Base-by-base conservation (phyloP, 2,113 vertebrate species). In the Heterotis niloticus region DNA sequence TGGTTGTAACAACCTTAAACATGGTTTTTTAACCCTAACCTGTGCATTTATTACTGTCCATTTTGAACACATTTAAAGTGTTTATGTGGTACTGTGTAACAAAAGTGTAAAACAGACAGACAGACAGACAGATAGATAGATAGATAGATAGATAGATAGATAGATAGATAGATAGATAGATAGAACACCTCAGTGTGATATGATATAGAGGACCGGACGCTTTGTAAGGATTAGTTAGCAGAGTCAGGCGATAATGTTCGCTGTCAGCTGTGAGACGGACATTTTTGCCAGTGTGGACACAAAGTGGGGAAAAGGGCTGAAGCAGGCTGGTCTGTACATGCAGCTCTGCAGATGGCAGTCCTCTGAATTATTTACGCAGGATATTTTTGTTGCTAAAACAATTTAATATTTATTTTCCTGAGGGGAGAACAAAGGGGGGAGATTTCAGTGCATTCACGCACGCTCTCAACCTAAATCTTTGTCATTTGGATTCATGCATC, bases 321-420 rank as follows among this genome's bases (percentile, higher is more conserved):
- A 72, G 69, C 44, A 13, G 1, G 29, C 44, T 72, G 23, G 23
- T 4, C 75, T 66, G 18, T 52, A 66, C 52, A 59, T 64, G 17
- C n/a, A 65, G 10, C 68, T 34, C 76, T 51, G 52, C 76, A 78
- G 76, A 78, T 60, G 52, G 65, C 24, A 69, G 65, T 69, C 54
- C 52, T 44, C 54, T 78, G 66, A 78, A 78, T 78, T 68, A 78
- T 78, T 78, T 78, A 78, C 64, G 51, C 23, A 67, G 52, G 64
- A 59, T 57, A 68, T 77, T 77, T 77, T 24, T 77, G 64, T 18
- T 26, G 2, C 64, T 28, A 57, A 52, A 26, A 68, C 10, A 10
- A 66, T 67, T 77, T 77, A 56, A 77, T 77, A 68, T 77, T 76
- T 76, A 71, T 71, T 71, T 71, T 52, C 54, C 64, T 56, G 76